phyloP scores from a whole-genome alignment of 1,140 invertebrate species.

The Pseudomyrmex sp. region DNA sequence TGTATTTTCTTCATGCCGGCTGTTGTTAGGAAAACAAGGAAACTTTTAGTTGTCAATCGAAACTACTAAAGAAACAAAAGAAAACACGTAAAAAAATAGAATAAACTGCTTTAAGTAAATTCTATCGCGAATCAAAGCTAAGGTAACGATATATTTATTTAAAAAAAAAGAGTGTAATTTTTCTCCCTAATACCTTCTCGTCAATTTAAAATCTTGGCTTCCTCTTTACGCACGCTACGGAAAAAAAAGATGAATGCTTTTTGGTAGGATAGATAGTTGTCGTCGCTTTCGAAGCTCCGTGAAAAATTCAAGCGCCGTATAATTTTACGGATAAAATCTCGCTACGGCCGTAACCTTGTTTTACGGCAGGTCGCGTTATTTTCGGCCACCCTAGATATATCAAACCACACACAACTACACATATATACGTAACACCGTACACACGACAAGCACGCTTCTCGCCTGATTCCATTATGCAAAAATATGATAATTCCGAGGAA shows the following conservation, averaged over 20 bases:
- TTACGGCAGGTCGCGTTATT: conserved; percentile 61
- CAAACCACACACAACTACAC: neutral
- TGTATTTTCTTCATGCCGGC: neutral
- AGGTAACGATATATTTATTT: no score
- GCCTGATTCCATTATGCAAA: conserved; percentile 80
- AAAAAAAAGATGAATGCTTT: neutral
- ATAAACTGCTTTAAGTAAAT: neutral
- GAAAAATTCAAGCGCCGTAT: conserved; percentile 45
- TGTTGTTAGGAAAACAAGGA: conserved; percentile 1
- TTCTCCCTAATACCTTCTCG: neutral
- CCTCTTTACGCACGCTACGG: neutral
- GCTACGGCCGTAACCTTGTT: conserved; percentile 47
- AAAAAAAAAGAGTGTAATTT: neutral
- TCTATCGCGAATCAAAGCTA: no score
- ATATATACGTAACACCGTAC: neutral
- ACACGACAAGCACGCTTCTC: conserved; percentile 44
- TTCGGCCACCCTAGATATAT: conserved; percentile 39
- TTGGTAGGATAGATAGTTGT: conserved; percentile 9
- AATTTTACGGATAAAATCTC: conserved; percentile 55
- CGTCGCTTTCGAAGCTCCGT: neutral
- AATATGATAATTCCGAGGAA: conserved; percentile 78
- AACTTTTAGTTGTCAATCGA: conserved; percentile 16
- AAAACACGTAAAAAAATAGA: neutral
- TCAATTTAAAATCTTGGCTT: neutral
- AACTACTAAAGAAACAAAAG: neutral